phyloP scores from a whole-genome alignment of 1,140 invertebrate species.

The Aradophagus sp. region DNA sequence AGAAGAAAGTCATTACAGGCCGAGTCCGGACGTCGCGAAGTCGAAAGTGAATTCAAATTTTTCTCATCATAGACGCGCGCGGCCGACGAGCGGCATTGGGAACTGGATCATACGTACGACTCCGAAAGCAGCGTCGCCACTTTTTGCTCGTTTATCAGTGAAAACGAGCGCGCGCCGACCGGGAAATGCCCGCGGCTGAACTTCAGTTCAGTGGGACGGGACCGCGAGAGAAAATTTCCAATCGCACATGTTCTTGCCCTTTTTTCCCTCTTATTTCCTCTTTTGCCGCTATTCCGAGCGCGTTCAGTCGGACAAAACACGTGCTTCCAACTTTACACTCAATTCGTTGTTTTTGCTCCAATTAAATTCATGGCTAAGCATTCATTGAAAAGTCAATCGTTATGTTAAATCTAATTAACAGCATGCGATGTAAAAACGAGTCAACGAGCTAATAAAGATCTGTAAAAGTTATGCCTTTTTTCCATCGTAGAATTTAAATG shows the following conservation, averaged over 20 bases:
- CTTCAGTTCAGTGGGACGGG: not conserved
- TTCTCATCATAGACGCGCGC: slow-evolving; percentile 6
- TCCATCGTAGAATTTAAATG: too few relatives aligned
- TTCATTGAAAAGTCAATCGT: too few relatives aligned
- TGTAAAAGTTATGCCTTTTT: too few relatives aligned
- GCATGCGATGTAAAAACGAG: too few relatives aligned
- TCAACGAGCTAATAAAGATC: too few relatives aligned
- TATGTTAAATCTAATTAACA: too few relatives aligned
- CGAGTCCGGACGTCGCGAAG: slow-evolving; percentile 2
- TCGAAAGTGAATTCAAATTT: slow-evolving; percentile 37
- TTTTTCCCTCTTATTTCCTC: slow-evolving; percentile 1
- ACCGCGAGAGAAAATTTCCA: slow-evolving; percentile 17
- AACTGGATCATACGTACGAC: slow-evolving; percentile 35
- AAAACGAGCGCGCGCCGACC: slow-evolving; percentile 3
- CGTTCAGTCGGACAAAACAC: slow-evolving; percentile 5
- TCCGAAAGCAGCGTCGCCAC: slow-evolving; percentile 19
- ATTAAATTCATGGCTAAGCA: too few relatives aligned
- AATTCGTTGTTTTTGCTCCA: too few relatives aligned
- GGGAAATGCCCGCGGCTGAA: too few relatives aligned
- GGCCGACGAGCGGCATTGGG: slow-evolving; percentile 13
- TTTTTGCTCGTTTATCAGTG: slow-evolving; percentile 31
- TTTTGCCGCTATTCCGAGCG: not conserved
- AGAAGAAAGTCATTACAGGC: slow-evolving; percentile 23
- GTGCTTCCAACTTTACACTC: too few relatives aligned
- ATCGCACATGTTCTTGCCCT: too few relatives aligned